Base-by-base conservation (phyloP, 2,888 invertebrate genomes). In the Cerastoderma edule region DNA sequence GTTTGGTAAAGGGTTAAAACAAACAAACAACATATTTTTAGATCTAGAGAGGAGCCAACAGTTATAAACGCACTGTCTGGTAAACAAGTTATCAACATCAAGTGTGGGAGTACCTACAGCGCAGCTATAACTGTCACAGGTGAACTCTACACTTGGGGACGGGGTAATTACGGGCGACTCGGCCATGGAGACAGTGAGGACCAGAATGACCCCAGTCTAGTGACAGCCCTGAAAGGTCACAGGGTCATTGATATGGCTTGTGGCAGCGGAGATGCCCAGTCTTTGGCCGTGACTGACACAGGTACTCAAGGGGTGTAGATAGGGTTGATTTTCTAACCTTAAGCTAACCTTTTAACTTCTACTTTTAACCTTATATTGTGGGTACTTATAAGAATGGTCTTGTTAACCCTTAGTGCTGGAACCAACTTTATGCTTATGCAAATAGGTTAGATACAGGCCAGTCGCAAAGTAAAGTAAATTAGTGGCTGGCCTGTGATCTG, bases 101-200 rank as follows among this genome's bases (percentile, higher is more conserved):
- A 97, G 0, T 98, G 98, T 91, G 98, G 98, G 0, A 97, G 98
- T 66, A 97, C 98, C 13, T 98, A 98, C 92, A 98, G 97, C 22
- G 98, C 98, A 1, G 97, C 97, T 6, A 95, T 99, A 63, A 97
- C 97, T 0, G 95, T 95, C 24, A 95, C 95, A 13, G 98, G 98
- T 24, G 96, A 97, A 84, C 94, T 98, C n/a, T 96, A 96, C 91
- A 98, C 98, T 0, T 99, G 98, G 98, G 98, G 98, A 63, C 97
- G 98, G 93, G 98, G 98, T 0, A 94, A 98, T 39, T 98, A 98
- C 90, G 98, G 98, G 0, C 94, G 98, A 0, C 94, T 99, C 28
- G 98, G 98, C 0, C 98, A 98, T 89, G 98, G 97, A 0, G 97
- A 97, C 90, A 97, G 97, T 48, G 98, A 98, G 91, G 98, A 98